Evolutionary conservation across 2,888 invertebrate genomes (phyloP), one percentile per base, ranked within the genome.

Genomic region (Allygus modestus): DNA sequence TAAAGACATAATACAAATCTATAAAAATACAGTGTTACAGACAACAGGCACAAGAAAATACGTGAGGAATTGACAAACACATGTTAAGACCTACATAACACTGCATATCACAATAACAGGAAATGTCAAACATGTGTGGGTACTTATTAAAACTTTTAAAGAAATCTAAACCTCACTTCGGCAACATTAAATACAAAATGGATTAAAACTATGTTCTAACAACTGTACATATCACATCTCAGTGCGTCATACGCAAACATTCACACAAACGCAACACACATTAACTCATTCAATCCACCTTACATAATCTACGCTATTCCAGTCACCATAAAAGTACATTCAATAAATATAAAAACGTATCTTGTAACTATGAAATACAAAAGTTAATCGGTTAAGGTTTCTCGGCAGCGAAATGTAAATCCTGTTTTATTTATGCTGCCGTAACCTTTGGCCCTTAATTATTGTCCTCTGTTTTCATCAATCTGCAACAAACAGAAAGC

Each of bases 211-310:
- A 77, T 0, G 43, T 33, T 37, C 77, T 77, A 77, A 46, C 33
- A 54, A 17, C 77, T 77, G 77, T 77, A 77, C 77, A 77, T 77
- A 77, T 77, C 77, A 77, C 77, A 77, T 51, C 51, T 46, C 54
- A 51, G 26, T 71, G 51, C 33, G 58, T 58, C 23, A 11, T 23
- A 58, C 58, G 58, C 58, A 23, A n/a, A 58, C 58, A 77, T 33
- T 77, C 77, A 51, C 54, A 33, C 77, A 51, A 20, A 41, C 9
- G 31, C 23, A 51, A 37, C 37, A 71, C 41, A 11, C 43, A 73
- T 9, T 69, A 4, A 41, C 20, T 7, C 73, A 41, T 37, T 73
- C 73, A 41, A 17, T 69, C 37, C 26, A 4, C 23, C 69, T 28
- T 69, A 77, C 54, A 51, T 20, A 51, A 51, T 15, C 77, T 77